These are phyloP conservation scores for Desmophyllum pertusum DNA, from an alignment of 92 coral and sea anemone species.

Conservation along the genomic window DNA sequence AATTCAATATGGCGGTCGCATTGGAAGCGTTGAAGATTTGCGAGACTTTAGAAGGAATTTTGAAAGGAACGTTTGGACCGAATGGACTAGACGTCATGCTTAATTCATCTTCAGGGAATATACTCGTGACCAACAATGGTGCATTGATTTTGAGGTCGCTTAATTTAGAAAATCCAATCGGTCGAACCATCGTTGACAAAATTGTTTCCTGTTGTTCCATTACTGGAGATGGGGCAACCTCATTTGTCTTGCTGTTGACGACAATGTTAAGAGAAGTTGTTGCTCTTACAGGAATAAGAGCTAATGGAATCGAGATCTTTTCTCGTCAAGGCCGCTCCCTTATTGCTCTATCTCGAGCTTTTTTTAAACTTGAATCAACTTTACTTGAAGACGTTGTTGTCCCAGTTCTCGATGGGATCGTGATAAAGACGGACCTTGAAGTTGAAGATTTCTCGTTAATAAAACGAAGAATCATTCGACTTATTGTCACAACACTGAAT, in stretches of 20 bases:
- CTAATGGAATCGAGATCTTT: conserved; percentile 32
- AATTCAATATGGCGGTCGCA: conserved; percentile 79
- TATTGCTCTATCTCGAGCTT: conserved; percentile 64
- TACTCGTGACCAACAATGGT: conserved; percentile 87
- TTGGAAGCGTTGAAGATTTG: conserved; percentile 64
- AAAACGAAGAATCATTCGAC: conserved; percentile 30
- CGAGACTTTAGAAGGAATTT: conserved; percentile 64
- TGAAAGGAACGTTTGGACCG: conserved; percentile 92
- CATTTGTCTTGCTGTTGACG: conserved; percentile 73
- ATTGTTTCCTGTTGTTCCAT: conserved; percentile 51
- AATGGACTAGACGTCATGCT: conserved; percentile 90
- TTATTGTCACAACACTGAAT: conserved; percentile 61
- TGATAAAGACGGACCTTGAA: conserved; percentile 29
- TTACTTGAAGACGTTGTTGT: conserved; percentile 29
- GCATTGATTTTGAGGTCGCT: conserved; percentile 78
- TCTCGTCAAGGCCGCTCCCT: conserved; percentile 50
- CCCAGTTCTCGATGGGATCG: conserved; percentile 56
- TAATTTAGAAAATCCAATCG: conserved; percentile 64
- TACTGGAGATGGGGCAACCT: conserved; percentile 87
- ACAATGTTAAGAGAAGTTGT: conserved; percentile 66
- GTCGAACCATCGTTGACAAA: conserved; percentile 71
- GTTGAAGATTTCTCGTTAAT: conserved; percentile 4
- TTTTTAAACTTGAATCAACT: conserved; percentile 44
- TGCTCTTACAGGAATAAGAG: conserved; percentile 10
- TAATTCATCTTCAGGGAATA: conserved; percentile 83